These are phyloP conservation scores for Tinea trinotella DNA, from an alignment of 2,888 invertebrate species.

Conservation along the genomic window DNA sequence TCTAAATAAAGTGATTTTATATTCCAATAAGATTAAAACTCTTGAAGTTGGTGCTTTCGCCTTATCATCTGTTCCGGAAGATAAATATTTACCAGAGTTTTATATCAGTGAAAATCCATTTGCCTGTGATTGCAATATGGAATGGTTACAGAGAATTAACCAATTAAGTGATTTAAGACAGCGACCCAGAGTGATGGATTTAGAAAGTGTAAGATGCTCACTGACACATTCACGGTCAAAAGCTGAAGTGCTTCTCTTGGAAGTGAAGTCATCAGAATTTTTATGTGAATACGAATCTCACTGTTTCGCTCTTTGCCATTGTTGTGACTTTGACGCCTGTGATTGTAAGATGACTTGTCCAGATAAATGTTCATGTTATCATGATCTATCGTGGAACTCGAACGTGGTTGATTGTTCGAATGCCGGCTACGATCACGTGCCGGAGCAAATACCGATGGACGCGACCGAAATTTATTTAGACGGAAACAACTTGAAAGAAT, in stretches of 20 bases:
- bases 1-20: constrained; percentile 82
- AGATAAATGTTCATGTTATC: constrained; percentile 87
- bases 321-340: constrained; percentile 92
- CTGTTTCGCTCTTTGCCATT: constrained; percentile 89
- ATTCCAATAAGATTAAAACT: constrained; percentile 80
- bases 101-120: constrained; percentile 88
- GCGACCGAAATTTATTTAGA: constrained; percentile 90
- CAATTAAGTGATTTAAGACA: constrained; percentile 80
- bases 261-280: constrained; percentile 82
- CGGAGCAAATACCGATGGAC: constrained; percentile 89
- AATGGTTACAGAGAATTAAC: constrained; percentile 87
- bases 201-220: constrained; percentile 83
- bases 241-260: constrained; percentile 75
- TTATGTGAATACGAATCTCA: constrained; percentile 86
- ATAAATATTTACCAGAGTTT: constrained; percentile 82
- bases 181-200: constrained; percentile 85
- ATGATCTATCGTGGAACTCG: constrained; percentile 88
- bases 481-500: constrained; percentile 83
- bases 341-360: constrained; percentile 95
- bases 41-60: constrained; percentile 81
- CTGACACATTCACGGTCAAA: constrained; percentile 78
- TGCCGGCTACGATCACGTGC: constrained; percentile 81
- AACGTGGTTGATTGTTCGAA: constrained; percentile 89
- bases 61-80: constrained; percentile 75
- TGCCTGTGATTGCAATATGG: constrained; percentile 89